Percentiles rank a stretch among this genome's conserved stretches.
Evolutionary conservation across 2,888 invertebrate genomes (phyloP).

Genomic region (Polymixis lichenea): DNA sequence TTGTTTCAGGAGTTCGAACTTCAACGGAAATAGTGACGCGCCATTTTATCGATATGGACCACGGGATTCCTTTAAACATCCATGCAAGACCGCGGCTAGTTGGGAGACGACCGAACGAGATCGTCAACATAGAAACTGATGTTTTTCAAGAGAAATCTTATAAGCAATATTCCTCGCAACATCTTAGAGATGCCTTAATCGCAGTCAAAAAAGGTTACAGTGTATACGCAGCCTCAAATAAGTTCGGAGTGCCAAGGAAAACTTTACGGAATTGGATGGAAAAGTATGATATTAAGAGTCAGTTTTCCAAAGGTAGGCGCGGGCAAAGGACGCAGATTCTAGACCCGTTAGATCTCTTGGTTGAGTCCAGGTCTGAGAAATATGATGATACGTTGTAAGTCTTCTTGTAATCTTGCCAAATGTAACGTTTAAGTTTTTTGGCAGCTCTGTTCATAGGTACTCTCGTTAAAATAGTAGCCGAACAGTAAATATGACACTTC

Average conservation of each 20-base stretch:
- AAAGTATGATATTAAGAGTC: slow-evolving; percentile 90
- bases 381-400: slow-evolving; percentile 73
- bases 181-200: slow-evolving; percentile 86
- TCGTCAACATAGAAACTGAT: slow-evolving; percentile 87
- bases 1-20: slow-evolving; percentile 88
- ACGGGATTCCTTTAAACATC: slow-evolving; percentile 85
- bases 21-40: slow-evolving; percentile 88
- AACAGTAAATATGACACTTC: neutral
- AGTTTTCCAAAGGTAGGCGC: slow-evolving; percentile 88
- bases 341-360: slow-evolving; percentile 84
- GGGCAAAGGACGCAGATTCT: slow-evolving; percentile 82
- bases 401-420: slow-evolving; percentile 55
- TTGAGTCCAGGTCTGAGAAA: slow-evolving; percentile 79
- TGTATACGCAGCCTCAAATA: slow-evolving; percentile 90
- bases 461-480: slow-evolving; percentile 25
- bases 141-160: slow-evolving; percentile 89
- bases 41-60: slow-evolving; percentile 88
- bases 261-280: slow-evolving; percentile 91
- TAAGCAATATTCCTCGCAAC: slow-evolving; percentile 89
- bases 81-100: slow-evolving; percentile 86
- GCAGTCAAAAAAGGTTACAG: slow-evolving; percentile 89
- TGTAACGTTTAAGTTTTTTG: slow-evolving; percentile 33
- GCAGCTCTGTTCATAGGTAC: slow-evolving; percentile 16
- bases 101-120: slow-evolving; percentile 85
- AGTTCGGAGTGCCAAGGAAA: slow-evolving; percentile 90